phyloP scores from a whole-genome alignment of 2,888 invertebrate species.

The Idaea straminata region DNA sequence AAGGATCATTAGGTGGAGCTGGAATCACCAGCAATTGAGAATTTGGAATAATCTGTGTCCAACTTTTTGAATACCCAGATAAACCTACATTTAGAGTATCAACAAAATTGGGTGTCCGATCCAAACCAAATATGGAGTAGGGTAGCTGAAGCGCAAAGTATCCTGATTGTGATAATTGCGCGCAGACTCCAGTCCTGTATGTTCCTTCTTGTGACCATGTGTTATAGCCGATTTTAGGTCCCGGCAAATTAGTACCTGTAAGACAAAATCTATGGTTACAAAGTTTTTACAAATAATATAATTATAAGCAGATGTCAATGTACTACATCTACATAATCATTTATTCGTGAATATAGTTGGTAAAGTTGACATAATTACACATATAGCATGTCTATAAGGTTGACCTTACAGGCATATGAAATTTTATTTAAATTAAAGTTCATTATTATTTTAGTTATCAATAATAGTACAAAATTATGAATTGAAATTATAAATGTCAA shows the following conservation, averaged over 20 bases:
- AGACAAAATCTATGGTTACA: conserved; percentile 19
- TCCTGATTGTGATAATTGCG: conserved; percentile 95
- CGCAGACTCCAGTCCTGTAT: conserved; percentile 88
- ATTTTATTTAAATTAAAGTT: no score
- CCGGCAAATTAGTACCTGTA: conserved; percentile 91
- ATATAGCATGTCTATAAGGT: no score
- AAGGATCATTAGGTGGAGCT: conserved; percentile 86
- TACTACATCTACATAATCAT: no score
- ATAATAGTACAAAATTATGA: no score
- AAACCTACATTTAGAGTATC: conserved; percentile 92
- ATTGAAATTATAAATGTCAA: no score
- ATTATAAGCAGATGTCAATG: neutral
- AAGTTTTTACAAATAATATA: neutral
- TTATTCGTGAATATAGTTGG: no score
- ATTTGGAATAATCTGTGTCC: conserved; percentile 97
- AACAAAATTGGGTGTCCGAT: conserved; percentile 98
- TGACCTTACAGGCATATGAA: no score
- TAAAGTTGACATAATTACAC: no score
- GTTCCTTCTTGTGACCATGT: conserved; percentile 94
- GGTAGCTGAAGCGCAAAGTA: conserved; percentile 96
- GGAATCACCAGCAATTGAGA: conserved; percentile 98
- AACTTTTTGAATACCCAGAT: conserved; percentile 85
- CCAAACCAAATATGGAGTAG: conserved; percentile 97
- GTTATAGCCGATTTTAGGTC: conserved; percentile 91
- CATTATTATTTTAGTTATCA: no score